These are phyloP conservation scores for Stichopus horrens DNA, from an alignment of 53 echinoderm and acorn worm species.

Conservation along the genomic window DNA sequence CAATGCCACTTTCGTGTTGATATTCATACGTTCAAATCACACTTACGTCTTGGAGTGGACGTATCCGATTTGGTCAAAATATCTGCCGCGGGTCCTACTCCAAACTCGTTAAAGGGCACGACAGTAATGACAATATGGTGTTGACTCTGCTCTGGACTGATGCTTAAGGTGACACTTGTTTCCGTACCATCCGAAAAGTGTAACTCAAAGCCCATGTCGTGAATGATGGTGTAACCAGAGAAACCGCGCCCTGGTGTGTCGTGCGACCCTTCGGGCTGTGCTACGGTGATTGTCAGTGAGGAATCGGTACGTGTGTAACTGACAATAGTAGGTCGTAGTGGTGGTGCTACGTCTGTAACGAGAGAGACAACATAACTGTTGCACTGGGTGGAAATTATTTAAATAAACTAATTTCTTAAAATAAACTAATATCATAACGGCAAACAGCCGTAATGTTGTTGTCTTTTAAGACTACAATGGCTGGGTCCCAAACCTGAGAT, in stretches of 20 bases:
- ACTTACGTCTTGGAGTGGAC: slow-evolving; percentile 22
- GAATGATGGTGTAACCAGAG: slow-evolving; percentile 36
- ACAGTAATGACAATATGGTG: slow-evolving; percentile 12
- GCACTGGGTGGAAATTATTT: too few relatives aligned
- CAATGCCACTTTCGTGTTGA: background rate
- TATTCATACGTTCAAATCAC: background rate
- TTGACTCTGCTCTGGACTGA: slow-evolving; percentile 20
- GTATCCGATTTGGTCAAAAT: background rate
- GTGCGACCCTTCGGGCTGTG: slow-evolving; percentile 53
- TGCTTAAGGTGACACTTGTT: background rate
- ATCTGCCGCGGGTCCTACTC: slow-evolving; percentile 19
- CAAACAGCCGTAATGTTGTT: too few relatives aligned
- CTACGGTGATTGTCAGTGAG: slow-evolving; percentile 45
- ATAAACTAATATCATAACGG: too few relatives aligned
- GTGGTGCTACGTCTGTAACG: slow-evolving; percentile 51
- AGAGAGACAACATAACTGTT: background rate
- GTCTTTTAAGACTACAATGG: too few relatives aligned
- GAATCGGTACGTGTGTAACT: slow-evolving; percentile 36
- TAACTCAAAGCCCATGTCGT: slow-evolving; percentile 42
- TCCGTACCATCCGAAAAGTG: slow-evolving; percentile 2
- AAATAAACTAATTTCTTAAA: too few relatives aligned
- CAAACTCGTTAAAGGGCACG: slow-evolving; percentile 23
- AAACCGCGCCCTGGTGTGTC: slow-evolving; percentile 51
- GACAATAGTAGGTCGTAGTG: slow-evolving; percentile 47
- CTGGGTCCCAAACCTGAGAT: too few relatives aligned